A percentile compares a stretch with the other conserved stretches of the same genome.
Conservation (phyloP, 1,140 invertebrate species). For the Pararge aegeria region DNA sequence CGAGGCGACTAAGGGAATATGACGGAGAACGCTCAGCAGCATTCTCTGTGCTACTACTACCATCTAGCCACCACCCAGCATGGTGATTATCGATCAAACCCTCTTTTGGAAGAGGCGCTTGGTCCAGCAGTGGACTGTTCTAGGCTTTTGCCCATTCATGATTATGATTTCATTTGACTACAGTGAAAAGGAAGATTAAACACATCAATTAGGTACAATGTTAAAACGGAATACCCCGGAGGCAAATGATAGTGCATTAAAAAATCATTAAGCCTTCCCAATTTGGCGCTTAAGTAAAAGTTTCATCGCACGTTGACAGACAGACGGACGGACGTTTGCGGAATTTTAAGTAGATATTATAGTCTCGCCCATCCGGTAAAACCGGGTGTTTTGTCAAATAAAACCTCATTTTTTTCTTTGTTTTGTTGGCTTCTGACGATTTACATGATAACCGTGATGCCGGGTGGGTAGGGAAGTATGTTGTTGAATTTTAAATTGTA, state of each 20-base stretch:
- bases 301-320: not conserved
- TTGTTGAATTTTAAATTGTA: not conserved
- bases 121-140: too few species aligned
- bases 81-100: too few species aligned
- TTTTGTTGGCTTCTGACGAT: not conserved
- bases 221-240: not conserved
- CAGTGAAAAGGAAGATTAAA: not conserved
- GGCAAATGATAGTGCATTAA: constrained; percentile 11
- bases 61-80: too few species aligned
- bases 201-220: not conserved
- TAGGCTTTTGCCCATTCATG: too few species aligned
- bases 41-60: too few species aligned
- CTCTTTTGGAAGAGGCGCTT: too few species aligned
- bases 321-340: not conserved
- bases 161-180: too few species aligned
- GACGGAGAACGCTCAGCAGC: too few species aligned
- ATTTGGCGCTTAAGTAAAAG: constrained; percentile 9
- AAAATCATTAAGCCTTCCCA: constrained; percentile 12
- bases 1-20: too few species aligned
- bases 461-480: not conserved
- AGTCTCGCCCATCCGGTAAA: not conserved
- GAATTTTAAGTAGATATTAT: not conserved
- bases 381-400: not conserved
- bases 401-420: not conserved
- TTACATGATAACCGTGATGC: not conserved